phyloP scores from a whole-genome alignment of 2,797 vertebrate species.

The Epinephelus malabaricus region DNA sequence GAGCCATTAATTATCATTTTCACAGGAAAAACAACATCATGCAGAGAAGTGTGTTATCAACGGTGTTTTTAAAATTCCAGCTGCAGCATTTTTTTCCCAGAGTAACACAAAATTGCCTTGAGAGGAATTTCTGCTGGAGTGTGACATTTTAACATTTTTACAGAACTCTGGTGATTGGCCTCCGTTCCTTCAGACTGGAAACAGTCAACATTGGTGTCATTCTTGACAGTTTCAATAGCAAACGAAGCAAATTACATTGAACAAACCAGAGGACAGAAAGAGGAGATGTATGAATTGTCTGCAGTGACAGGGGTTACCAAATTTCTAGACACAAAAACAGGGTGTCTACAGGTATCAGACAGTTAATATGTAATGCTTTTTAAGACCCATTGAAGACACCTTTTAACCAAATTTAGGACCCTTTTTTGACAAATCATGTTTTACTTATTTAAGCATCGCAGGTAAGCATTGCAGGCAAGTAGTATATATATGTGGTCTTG shows the following conservation, averaged over 20 bases:
- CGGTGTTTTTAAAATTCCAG: constrained; percentile 4
- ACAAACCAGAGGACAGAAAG: constrained; percentile 1
- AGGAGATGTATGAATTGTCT: constrained; percentile 4
- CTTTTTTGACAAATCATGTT: too few relatives aligned
- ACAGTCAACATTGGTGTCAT: neutral
- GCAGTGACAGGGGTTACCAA: neutral
- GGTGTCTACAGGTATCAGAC: too few relatives aligned
- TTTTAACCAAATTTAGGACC: too few relatives aligned
- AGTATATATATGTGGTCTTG: too few relatives aligned
- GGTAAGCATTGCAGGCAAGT: too few relatives aligned
- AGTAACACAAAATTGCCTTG: constrained; percentile 26
- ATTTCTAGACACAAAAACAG: neutral
- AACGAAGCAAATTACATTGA: constrained; percentile 10
- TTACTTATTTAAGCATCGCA: too few relatives aligned
- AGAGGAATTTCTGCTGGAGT: constrained; percentile 26
- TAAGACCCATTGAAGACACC: too few relatives aligned
- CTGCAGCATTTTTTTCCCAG: constrained; percentile 18
- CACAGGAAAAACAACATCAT: constrained; percentile 27
- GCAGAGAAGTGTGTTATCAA: constrained; percentile 33
- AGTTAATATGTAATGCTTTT: too few relatives aligned
- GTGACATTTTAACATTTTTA: constrained; percentile 29
- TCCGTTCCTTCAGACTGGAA: constrained; percentile 33
- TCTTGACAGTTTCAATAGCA: constrained; percentile 28
- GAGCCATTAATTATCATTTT: constrained; percentile 42
- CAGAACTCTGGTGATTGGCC: constrained; percentile 11